Percentiles rank a stretch among this genome's conserved stretches.
phyloP scores from a whole-genome alignment of 1,140 invertebrate genomes.

The Callitettix versicolor region DNA sequence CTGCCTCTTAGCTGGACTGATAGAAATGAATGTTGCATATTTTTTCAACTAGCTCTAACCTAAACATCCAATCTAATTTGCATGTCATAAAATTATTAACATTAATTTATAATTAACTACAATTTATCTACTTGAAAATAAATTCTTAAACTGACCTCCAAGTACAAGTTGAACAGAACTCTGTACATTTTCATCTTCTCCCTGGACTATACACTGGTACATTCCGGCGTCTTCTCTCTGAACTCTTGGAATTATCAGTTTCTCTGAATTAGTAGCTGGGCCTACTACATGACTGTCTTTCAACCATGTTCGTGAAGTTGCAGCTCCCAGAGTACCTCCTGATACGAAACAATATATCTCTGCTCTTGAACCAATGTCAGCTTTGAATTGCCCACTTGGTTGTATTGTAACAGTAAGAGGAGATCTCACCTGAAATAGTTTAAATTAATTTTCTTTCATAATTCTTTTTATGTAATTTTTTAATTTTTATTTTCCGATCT shows the following conservation, averaged over 20 bases:
- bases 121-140: background rate
- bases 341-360: slow-evolving; percentile 38
- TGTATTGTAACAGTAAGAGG: slow-evolving; percentile 26
- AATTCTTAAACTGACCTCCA: slow-evolving; percentile 34
- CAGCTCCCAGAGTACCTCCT: slow-evolving; percentile 7
- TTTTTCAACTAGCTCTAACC: too few species aligned
- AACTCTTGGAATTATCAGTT: slow-evolving; percentile 20
- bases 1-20: too few species aligned
- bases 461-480: too few species aligned
- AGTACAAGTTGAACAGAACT: slow-evolving; percentile 37
- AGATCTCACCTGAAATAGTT: slow-evolving; percentile 33
- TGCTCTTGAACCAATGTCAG: slow-evolving; percentile 38
- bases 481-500: too few species aligned
- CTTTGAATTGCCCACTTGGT: slow-evolving; percentile 28
- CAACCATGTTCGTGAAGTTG: slow-evolving; percentile 19
- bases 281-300: slow-evolving; percentile 25
- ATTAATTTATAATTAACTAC: too few species aligned
- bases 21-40: too few species aligned
- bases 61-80: too few species aligned
- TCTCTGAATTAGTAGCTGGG: background rate
- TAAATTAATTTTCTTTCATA: too few species aligned
- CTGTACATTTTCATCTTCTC: slow-evolving; percentile 36
- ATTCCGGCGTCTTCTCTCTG: slow-evolving; percentile 38
- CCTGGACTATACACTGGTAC: slow-evolving; percentile 43
- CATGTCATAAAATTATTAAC: too few species aligned